Evolutionary conservation across 1,140 invertebrate species (phyloP), one percentile per base, ranked within the genome.

Genomic region (Neocloeon triangulifer): DNA sequence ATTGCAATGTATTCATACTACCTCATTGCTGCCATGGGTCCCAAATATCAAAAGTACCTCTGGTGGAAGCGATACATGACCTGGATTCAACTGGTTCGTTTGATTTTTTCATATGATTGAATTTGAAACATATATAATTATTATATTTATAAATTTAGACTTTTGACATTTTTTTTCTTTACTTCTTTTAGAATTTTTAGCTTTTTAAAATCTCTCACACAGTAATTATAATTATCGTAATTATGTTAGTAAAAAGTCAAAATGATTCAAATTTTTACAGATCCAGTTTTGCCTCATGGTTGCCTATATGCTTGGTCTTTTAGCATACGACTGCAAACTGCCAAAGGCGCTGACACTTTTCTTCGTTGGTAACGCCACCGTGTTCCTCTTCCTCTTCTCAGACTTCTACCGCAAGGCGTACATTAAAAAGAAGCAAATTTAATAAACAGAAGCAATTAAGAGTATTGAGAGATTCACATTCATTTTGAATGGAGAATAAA

Each of bases 51-150:
- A 42, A 72, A 72, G 40, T 74, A 70, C 38, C 48, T 79, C 2
- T 79, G 74, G 73, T 81, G 75, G 73, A 80, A 80, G 44, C 76
- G 69, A 43, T 76, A 81, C 48, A 65, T 80, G 51, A 81, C 76
- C 0, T 56, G 56, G 42, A 59, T 77, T 23, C 76, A 80, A 50
- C 49, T 80, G 55, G 70, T 69, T 53, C 55, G 49, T 47, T 23
- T 56, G 8, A 23, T 23, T 23, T n/a, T n/a, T n/a, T n/a, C n/a
- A n/a, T n/a, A n/a, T n/a, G n/a, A n/a, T n/a, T n/a, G n/a, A n/a
- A n/a, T n/a, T n/a, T n/a, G n/a, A n/a, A n/a, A n/a, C n/a, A n/a
- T n/a, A n/a, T n/a, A n/a, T n/a, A n/a, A n/a, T n/a, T n/a, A n/a
- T n/a, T n/a, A n/a, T n/a, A n/a, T n/a, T n/a, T n/a, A n/a, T n/a